A percentile compares a stretch with the other conserved stretches of the same genome.
Conservation (phyloP, 53 echinoderm and acorn worm species). For the Henricia sp. region DNA sequence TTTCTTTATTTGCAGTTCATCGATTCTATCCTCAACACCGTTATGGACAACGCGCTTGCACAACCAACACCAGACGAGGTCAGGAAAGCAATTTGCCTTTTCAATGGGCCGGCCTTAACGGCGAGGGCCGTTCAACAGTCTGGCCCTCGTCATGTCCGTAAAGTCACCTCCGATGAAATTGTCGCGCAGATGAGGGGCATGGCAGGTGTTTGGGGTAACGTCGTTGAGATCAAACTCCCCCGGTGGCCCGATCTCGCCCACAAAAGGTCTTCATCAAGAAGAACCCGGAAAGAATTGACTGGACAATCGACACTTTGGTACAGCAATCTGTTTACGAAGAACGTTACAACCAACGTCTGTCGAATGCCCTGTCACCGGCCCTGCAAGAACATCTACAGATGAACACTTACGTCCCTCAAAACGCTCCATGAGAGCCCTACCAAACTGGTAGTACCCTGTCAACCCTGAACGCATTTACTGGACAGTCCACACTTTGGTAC, state of each 20-base stretch:
- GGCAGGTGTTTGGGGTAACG: neutral
- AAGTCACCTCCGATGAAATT: neutral
- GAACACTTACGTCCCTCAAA: too few species aligned
- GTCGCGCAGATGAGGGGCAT: neutral
- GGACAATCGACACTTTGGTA: neutral
- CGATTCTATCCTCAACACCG: neutral
- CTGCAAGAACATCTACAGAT: too few species aligned
- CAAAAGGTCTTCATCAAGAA: neutral
- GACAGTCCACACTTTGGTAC: neutral
- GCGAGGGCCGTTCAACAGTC: neutral
- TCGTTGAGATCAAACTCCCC: neutral
- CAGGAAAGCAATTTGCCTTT: neutral
- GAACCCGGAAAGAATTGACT: neutral
- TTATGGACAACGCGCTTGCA: neutral
- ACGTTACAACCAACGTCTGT: too few species aligned
- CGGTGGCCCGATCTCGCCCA: neutral
- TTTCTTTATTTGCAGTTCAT: neutral
- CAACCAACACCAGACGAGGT: neutral
- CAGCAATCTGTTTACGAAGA: neutral
- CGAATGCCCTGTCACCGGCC: too few species aligned
- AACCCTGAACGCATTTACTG: neutral
- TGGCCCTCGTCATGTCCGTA: neutral
- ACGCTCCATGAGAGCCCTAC: too few species aligned
- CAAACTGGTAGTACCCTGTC: too few species aligned
- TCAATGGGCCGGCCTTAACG: neutral